Evolutionary conservation across 2,113 vertebrate species (phyloP).

Genomic region (Rallus limicola): DNA sequence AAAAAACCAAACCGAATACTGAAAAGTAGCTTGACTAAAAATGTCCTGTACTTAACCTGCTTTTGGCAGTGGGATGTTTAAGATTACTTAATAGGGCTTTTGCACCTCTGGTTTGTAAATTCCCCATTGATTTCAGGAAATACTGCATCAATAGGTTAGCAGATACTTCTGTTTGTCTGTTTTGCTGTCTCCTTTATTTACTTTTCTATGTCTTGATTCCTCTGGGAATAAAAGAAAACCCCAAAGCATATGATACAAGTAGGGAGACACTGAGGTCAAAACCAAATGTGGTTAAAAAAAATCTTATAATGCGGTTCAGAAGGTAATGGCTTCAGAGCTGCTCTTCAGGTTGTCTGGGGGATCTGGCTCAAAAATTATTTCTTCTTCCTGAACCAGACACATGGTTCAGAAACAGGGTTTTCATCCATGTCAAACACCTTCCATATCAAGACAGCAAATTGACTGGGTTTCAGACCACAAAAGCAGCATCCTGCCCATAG

Average conservation of each 20-base stretch:
- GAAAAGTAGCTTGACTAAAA: background rate
- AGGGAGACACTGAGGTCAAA: constrained; percentile 42
- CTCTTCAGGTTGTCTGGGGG: background rate
- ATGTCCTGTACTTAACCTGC: constrained; percentile 37
- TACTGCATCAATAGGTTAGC: constrained; percentile 28
- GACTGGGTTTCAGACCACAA: background rate
- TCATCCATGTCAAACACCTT: background rate
- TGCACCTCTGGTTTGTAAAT: constrained; percentile 50
- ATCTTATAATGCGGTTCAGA: background rate
- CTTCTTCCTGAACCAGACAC: background rate
- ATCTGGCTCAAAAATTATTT: constrained; percentile 15
- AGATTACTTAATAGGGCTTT: constrained; percentile 61
- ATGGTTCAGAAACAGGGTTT: background rate
- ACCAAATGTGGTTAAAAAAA: background rate
- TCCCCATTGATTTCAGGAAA: constrained; percentile 55
- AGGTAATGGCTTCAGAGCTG: background rate
- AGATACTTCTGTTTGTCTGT: constrained; percentile 36
- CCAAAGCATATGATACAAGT: constrained; percentile 37
- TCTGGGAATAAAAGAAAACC: constrained; percentile 33
- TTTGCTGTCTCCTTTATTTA: constrained; percentile 47
- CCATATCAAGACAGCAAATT: background rate
- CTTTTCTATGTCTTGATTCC: constrained; percentile 54
- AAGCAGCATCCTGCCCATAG: background rate
- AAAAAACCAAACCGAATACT: constrained; percentile 33
- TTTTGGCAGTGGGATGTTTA: constrained; percentile 4